Evolutionary conservation across 35 echinoderm and acorn worm genomes (phyloP), one percentile per base, ranked within the genome.

Genomic region (Acanthaster planci): DNA sequence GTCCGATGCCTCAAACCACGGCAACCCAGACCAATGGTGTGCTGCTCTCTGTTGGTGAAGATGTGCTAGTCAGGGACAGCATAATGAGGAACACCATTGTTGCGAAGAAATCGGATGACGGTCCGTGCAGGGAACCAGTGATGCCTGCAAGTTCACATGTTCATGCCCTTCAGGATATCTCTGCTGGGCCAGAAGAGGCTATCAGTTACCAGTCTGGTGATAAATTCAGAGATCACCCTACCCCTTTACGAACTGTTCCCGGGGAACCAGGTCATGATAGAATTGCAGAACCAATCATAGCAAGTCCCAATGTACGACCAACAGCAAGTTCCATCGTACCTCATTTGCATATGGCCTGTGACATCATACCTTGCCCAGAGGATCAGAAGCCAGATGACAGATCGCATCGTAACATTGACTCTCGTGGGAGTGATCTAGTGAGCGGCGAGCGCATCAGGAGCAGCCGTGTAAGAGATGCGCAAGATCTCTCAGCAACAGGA

Each of bases 311-410:
- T 54, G 79, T 80, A 53, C 42, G 40, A 27, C 6, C 0, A 64
- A 77, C 18, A 12, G 37, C 47, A 8, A 19, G 84, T 37, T 32
- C 50, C 2, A 79, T 97, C 12, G 14, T 30, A 31, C 94, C 94
- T 84, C 94, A 97, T 84, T 84, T 75, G 76, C 94, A 97, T 92
- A 79, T 97, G 90, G 85, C 90, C 67, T 97, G 94, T 90, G 94
- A 97, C 84, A 97, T 97, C 18, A 86, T 97, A 52, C 94, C 94
- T 19, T 97, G 94, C 56, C 58, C 53, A 17, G 60, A 90, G 29
- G 64, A 72, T 72, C 6, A 10, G 14, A 31, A 31, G 14, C 64
- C 9, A 34, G 64, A 72, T 7, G 3, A 72, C 10, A 10, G 14
- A 31, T 34, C 14, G 64, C 64, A 72, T 72, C 26, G 64, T 29